These are phyloP conservation scores for Nesometra sesokonis DNA, from an alignment of 35 echinoderm and acorn worm genomes.

Conservation along the genomic window DNA sequence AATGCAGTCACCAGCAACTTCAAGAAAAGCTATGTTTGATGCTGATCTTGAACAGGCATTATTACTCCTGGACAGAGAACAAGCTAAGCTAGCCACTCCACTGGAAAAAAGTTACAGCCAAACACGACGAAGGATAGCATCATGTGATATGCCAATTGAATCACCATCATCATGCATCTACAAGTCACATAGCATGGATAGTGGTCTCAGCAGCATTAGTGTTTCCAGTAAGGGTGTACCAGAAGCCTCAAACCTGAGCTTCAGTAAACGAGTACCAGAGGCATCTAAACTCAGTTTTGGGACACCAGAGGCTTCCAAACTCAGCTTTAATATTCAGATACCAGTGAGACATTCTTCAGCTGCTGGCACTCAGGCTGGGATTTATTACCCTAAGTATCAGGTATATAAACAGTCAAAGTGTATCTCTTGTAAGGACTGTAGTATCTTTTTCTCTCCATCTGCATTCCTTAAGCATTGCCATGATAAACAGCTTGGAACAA, in stretches of 20 bases:
- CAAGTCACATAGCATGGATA: not conserved
- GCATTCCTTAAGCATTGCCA: conserved; percentile 50
- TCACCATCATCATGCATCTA: not conserved
- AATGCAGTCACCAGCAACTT: not conserved
- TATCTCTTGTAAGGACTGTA: conserved; percentile 61
- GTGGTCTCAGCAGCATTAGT: not conserved
- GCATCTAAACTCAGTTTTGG: too few relatives aligned
- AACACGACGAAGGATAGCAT: not conserved
- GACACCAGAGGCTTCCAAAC: not conserved
- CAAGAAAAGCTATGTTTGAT: not conserved
- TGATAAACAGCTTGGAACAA: conserved; percentile 36
- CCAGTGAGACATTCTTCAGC: conserved; percentile 37
- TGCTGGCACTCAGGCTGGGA: conserved; percentile 41
- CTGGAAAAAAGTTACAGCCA: not conserved
- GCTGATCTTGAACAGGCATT: not conserved
- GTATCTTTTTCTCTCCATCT: conserved; percentile 54
- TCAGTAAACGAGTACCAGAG: too few relatives aligned
- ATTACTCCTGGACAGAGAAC: not conserved
- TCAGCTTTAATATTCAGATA: conserved; percentile 9
- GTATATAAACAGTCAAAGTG: conserved; percentile 40
- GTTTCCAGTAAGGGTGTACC: not conserved
- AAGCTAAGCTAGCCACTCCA: not conserved
- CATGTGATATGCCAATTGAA: not conserved
- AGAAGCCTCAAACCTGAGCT: not conserved
- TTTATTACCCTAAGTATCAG: conserved; percentile 45